phyloP scores from a whole-genome alignment of 2,113 vertebrate genomes.

The Ageneiosus marmoratus region DNA sequence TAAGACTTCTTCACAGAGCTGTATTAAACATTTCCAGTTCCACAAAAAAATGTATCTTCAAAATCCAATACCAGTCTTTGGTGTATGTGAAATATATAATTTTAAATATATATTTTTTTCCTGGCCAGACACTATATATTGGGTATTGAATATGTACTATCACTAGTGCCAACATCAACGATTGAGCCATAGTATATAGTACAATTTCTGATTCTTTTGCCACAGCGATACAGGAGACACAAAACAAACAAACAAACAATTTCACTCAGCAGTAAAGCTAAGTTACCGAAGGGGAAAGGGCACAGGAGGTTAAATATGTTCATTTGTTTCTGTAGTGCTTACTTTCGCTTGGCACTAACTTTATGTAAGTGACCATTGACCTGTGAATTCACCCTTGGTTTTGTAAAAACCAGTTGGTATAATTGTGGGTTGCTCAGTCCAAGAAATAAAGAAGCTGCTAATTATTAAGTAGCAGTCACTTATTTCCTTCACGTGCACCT shows the following conservation, averaged over 20 bases:
- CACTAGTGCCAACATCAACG: neutral
- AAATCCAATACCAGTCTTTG: neutral
- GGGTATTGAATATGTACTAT: neutral
- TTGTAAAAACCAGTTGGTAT: neutral
- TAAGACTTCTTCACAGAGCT: no score
- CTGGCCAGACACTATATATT: neutral
- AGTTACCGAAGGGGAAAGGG: neutral
- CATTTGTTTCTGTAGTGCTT: neutral
- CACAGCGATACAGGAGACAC: neutral
- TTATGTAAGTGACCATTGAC: neutral
- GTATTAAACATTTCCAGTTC: neutral
- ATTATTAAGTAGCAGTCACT: neutral
- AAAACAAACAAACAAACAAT: neutral
- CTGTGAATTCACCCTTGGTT: neutral
- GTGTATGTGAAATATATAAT: no score
- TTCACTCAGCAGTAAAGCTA: neutral
- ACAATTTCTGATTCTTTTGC: neutral
- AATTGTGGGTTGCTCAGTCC: neutral
- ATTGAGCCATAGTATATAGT: neutral
- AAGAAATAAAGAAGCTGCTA: neutral
- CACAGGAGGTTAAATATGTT: neutral
- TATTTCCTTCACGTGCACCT: neutral
- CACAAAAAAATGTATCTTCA: neutral
- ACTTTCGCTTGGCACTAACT: neutral
- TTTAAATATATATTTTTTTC: no score